Base-by-base conservation (phyloP, 2,888 invertebrate species). In the Ethmia dodecea region DNA sequence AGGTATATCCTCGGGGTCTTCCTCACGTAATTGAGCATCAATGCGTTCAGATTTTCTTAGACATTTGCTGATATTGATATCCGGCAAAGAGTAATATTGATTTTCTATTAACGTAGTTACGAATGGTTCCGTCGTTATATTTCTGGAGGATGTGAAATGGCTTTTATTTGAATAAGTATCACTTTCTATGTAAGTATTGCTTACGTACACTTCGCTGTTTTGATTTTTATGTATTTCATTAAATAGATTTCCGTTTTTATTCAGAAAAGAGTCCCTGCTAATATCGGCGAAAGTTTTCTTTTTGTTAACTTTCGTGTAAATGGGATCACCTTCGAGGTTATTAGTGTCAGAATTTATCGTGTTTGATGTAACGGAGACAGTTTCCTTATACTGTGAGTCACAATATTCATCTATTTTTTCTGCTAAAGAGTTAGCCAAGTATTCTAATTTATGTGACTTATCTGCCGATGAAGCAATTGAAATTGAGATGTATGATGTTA, bases 71-170 rank as follows among this genome's bases (percentile, higher is more conserved):
- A 90, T 89, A 37, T 90, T 90, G 29, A 92, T 90, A 65, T 92
- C 92, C 5, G 92, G 92, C 43, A 92, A 73, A 13, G 92, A 92
- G 67, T 90, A 89, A 56, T 91, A 93, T 61, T 92, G 91, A 63
- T 92, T 92, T 64, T 91, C 90, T 42, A 86, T 78, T 42, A 90
- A 66, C 16, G 88, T 86, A 13, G 86, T 77, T 8, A 84, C 80
- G 50, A 76, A 87, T 20, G 86, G 86, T 60, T 87, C 86, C 33
- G 84, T 83, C 15, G 80, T 84, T 49, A 78, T 86, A 48, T 81
- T 87, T 64, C 70, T 86, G 35, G 68, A 60, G 36, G 75, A 87
- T 38, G 67, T 81, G 50, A 73, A 76, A 37, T 76, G 67, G 42
- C 64, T 76, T 55, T 75, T 77, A 28, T 69, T 69, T 31, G 74